Base-by-base conservation (phyloP, 2,888 invertebrate species). In the Tachina grossa region DNA sequence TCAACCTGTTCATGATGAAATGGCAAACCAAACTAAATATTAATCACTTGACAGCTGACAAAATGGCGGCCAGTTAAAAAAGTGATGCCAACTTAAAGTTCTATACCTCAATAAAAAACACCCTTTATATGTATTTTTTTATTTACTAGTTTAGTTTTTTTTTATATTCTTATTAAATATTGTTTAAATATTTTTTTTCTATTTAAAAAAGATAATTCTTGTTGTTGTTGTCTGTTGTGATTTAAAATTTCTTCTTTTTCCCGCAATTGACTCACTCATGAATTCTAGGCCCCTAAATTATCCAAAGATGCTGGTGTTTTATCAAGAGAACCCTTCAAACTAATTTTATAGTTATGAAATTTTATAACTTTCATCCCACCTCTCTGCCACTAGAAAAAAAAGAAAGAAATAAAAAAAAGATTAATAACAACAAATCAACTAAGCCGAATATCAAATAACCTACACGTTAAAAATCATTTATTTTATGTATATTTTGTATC, bases 201-300 rank as follows among this genome's bases (percentile, higher is more conserved):
- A 59, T 57, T 57, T 47, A 65, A 65, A 31, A 65, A 61, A 69
- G 41, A 65, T 71, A 53, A 53, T 9, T 53, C 2, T 41, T 9
- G 22, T 68, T 68, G 14, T 59, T 59, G 57, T 63, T 47, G 14
- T 9, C 31, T 51, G 19, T 19, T 53, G 66, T 22, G 74, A 59
- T 81, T 74, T 51, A 74, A 49, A 39, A 19, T 66, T 76, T 71
- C 2, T 8, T 47, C n/a, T 31, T 57, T 43, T 45, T 61, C 71
- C 51, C 53, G 76, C 71, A 76, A 59, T 75, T 55, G 13, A 47
- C 43, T 80, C 65, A 57, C 63, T 51, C 45, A 65, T 49, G 41
- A 41, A 65, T 49, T 13, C n/a, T 49, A 49, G 22, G 19, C 11
- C 19, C 22, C 13, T 57, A 49, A 59, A 51, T 51, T 39, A 11